phyloP scores from a whole-genome alignment of 2,113 vertebrate species.

The Ariopsis seemanni region DNA sequence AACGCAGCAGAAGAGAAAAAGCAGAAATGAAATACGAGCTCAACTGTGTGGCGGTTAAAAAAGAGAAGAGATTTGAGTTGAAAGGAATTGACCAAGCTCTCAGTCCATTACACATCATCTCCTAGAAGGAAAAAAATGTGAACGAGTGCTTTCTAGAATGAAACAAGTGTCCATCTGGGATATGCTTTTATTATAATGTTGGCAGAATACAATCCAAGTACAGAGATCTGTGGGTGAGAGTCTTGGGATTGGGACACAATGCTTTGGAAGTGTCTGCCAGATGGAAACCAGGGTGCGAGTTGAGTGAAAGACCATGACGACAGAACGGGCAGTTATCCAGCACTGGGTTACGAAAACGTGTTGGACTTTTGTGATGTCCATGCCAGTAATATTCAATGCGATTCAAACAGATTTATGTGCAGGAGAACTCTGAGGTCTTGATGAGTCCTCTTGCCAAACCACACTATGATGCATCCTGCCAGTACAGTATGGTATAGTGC shows the following conservation, averaged over 20 bases:
- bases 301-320: background rate
- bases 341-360: background rate
- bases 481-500: background rate
- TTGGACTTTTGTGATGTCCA: background rate
- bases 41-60: conserved; percentile 1
- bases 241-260: background rate
- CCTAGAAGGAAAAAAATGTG: background rate
- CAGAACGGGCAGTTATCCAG: background rate
- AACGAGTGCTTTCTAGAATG: background rate
- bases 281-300: background rate
- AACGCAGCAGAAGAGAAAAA: background rate
- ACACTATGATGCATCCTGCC: background rate
- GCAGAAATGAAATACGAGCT: background rate
- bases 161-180: background rate
- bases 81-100: conserved; percentile 17
- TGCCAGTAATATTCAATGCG: background rate
- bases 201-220: background rate
- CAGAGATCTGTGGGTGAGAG: background rate
- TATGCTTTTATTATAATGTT: background rate
- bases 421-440: background rate
- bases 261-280: background rate
- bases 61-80: conserved; percentile 49
- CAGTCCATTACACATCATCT: background rate
- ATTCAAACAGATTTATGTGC: background rate
- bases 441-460: background rate